These are phyloP conservation scores for Zaprionus lachaisei DNA, from an alignment of 1,140 invertebrate genomes.

Conservation along the genomic window DNA sequence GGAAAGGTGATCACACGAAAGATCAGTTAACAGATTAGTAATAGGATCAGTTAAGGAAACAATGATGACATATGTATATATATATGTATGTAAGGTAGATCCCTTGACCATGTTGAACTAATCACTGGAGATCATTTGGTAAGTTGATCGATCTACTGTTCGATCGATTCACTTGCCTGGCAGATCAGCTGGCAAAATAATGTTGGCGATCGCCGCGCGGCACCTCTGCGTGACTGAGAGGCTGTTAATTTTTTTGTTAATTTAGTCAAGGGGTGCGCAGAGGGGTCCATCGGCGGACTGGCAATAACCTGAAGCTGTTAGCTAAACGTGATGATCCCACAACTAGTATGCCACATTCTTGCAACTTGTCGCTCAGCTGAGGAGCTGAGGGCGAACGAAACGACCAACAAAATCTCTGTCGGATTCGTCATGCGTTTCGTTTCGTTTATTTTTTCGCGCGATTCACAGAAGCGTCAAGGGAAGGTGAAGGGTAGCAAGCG, in stretches of 20 bases:
- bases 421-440: slow-evolving; percentile 38
- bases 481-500: not conserved
- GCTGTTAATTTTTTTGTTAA: slow-evolving; percentile 16
- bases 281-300: not conserved
- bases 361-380: slow-evolving; percentile 8
- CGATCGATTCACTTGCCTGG: not conserved
- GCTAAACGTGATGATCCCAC: slow-evolving; percentile 28
- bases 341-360: slow-evolving; percentile 18
- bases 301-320: slow-evolving; percentile 12
- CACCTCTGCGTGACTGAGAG: slow-evolving; percentile 8
- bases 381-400: not conserved
- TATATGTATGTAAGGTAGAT: not conserved
- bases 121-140: not conserved
- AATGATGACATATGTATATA: not conserved
- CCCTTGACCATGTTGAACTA: not conserved
- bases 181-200: not conserved
- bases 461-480: not conserved
- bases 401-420: not conserved
- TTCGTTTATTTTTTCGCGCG: not conserved
- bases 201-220: not conserved
- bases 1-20: not conserved
- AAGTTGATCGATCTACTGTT: not conserved
- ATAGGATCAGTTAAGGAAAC: not conserved
- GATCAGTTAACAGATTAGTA: not conserved
- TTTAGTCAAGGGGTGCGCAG: not conserved